phyloP scores from a whole-genome alignment of 2,113 vertebrate species.

The Cyrtonyx montezumae region DNA sequence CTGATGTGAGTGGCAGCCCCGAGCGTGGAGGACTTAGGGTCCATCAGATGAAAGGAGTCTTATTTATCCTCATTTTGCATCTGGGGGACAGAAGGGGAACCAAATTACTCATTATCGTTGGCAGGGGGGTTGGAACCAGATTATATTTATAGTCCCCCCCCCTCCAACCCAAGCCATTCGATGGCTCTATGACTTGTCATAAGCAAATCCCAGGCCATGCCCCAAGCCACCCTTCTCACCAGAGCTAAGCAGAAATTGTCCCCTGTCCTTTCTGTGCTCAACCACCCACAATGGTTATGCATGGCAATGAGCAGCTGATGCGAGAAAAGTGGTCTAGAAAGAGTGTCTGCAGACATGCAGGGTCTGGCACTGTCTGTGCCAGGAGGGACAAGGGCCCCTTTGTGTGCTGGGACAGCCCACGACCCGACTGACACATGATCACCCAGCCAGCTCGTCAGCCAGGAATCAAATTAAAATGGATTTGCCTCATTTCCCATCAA shows the following conservation, averaged over 20 bases:
- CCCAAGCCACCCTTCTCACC: background rate
- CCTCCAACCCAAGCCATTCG: background rate
- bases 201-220: background rate
- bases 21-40: rapidly evolving
- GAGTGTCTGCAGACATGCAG: background rate
- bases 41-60: background rate
- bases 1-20: background rate
- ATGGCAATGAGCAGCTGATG: background rate
- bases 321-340: background rate
- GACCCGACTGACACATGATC: background rate
- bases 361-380: background rate
- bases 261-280: background rate
- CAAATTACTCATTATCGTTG: background rate
- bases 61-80: background rate
- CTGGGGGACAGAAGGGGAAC: background rate
- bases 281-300: rapidly evolving
- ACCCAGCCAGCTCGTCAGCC: background rate
- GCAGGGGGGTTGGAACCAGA: too few species aligned
- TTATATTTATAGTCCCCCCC: too few species aligned
- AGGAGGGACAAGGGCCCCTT: constrained; percentile 40
- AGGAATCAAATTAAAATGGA: background rate
- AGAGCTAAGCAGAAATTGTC: background rate
- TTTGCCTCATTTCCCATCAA: constrained; percentile 2
- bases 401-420: background rate
- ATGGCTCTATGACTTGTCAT: background rate